These are phyloP conservation scores for Tinea semifulvella DNA, from an alignment of 2,888 invertebrate species.

Conservation along the genomic window DNA sequence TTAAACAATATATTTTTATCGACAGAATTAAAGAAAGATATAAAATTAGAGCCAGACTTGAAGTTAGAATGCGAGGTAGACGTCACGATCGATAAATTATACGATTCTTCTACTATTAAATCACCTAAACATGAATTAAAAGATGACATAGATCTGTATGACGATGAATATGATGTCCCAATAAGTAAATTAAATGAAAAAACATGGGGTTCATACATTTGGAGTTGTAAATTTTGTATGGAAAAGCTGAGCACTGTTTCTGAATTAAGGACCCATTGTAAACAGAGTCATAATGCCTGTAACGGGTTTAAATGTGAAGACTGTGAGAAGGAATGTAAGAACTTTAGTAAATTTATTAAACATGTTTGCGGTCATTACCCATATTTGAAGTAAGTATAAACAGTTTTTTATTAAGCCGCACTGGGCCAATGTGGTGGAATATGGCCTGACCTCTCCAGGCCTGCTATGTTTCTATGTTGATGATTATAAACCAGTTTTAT, in stretches of 20 bases:
- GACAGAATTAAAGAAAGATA: too few species aligned
- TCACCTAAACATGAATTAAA: background rate
- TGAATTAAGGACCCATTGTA: constrained; percentile 67
- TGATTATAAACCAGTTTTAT: too few species aligned
- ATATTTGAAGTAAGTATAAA: constrained; percentile 54
- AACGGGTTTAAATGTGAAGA: constrained; percentile 72
- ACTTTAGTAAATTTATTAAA: constrained; percentile 70
- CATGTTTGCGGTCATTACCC: constrained; percentile 72
- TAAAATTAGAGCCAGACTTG: background rate
- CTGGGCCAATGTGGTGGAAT: too few species aligned
- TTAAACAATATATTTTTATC: constrained; percentile 2
- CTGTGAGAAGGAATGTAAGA: constrained; percentile 69
- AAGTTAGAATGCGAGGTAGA: background rate
- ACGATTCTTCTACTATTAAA: background rate
- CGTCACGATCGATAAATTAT: background rate
- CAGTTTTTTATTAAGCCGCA: too few species aligned
- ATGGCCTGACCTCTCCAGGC: too few species aligned
- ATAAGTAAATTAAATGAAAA: constrained; percentile 15
- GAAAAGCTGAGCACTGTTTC: constrained; percentile 45
- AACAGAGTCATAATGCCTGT: constrained; percentile 68
- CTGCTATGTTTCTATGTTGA: too few species aligned
- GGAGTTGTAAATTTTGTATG: constrained; percentile 48
- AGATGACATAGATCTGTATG: constrained; percentile 37
- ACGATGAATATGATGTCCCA: constrained; percentile 32
- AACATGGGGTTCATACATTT: constrained; percentile 50